These are phyloP conservation scores for Zophobas atratus DNA, from an alignment of 1,140 invertebrate species.

Conservation along the genomic window DNA sequence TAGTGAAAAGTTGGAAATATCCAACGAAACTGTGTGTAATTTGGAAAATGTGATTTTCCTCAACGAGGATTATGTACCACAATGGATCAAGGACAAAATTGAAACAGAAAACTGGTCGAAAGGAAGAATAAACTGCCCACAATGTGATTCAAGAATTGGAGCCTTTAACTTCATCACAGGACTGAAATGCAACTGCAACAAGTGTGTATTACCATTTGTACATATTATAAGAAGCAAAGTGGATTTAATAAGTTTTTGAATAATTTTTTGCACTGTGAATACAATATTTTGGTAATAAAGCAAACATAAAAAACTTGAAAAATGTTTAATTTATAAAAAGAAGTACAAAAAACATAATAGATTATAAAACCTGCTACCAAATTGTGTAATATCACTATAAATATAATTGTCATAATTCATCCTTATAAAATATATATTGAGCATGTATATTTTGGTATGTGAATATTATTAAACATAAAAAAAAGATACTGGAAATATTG, in stretches of 20 bases:
- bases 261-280: background rate
- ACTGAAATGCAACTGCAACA: slow-evolving; percentile 67
- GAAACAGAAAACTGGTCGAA: slow-evolving; percentile 66
- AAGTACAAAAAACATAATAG: slow-evolving; percentile 44
- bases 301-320: slow-evolving; percentile 5
- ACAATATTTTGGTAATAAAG: too few species aligned
- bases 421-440: slow-evolving; percentile 35
- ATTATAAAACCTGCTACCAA: slow-evolving; percentile 69
- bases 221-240: slow-evolving; percentile 68
- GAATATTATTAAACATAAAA: slow-evolving; percentile 8
- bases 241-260: slow-evolving; percentile 58
- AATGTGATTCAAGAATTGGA: slow-evolving; percentile 68
- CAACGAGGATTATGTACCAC: slow-evolving; percentile 56
- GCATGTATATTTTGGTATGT: slow-evolving; percentile 36
- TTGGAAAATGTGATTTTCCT: slow-evolving; percentile 53
- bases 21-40: slow-evolving; percentile 21
- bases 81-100: slow-evolving; percentile 56
- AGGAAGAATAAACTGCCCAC: slow-evolving; percentile 70
- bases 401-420: slow-evolving; percentile 15
- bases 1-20: background rate
- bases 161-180: slow-evolving; percentile 71
- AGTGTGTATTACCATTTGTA: slow-evolving; percentile 66
- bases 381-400: background rate
- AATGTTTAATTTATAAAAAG: slow-evolving; percentile 22
- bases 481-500: slow-evolving; percentile 23